Evolutionary conservation across 2,797 vertebrate species (phyloP).

Genomic region (Myoxocephalus aenaeus): DNA sequence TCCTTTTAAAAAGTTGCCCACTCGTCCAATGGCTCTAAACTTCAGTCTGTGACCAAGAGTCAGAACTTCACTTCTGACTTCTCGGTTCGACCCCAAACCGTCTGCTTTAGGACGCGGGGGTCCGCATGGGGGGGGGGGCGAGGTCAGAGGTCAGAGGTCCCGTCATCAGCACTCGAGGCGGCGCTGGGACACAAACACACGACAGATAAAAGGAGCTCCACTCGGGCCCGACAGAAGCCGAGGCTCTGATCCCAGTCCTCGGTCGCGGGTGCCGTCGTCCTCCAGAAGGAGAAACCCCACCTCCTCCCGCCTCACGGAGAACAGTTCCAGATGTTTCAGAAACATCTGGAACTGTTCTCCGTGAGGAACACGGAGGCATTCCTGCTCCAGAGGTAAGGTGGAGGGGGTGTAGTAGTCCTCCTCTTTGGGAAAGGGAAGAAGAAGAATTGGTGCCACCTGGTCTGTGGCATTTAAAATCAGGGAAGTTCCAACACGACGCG

Average conservation of each 20-base stretch:
- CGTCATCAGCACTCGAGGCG: conserved; percentile 60
- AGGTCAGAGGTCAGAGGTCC: conserved; percentile 23
- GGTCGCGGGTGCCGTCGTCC: neutral
- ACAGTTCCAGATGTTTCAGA: conserved; percentile 25
- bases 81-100: neutral
- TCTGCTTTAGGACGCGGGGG: conserved; percentile 19
- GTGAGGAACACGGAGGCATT: conserved; percentile 45
- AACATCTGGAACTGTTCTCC: conserved; percentile 76
- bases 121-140: neutral
- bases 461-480: conserved; percentile 17
- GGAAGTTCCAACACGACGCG: conserved; percentile 8
- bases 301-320: neutral
- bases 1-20: neutral
- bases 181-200: conserved; percentile 56
- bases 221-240: conserved; percentile 10
- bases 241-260: neutral
- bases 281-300: neutral
- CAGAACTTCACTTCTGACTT: neutral
- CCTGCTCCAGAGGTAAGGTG: conserved; percentile 7
- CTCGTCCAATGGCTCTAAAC: neutral
- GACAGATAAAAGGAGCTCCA: conserved; percentile 35
- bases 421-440: neutral
- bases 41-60: conserved; percentile 1
- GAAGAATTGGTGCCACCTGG: conserved; percentile 37
- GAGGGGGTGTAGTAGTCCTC: neutral